Percentiles rank a stretch among this genome's conserved stretches.
These are phyloP conservation scores for Onychomys arenicola DNA, from an alignment of 2,797 vertebrate species.

Conservation along the genomic window DNA sequence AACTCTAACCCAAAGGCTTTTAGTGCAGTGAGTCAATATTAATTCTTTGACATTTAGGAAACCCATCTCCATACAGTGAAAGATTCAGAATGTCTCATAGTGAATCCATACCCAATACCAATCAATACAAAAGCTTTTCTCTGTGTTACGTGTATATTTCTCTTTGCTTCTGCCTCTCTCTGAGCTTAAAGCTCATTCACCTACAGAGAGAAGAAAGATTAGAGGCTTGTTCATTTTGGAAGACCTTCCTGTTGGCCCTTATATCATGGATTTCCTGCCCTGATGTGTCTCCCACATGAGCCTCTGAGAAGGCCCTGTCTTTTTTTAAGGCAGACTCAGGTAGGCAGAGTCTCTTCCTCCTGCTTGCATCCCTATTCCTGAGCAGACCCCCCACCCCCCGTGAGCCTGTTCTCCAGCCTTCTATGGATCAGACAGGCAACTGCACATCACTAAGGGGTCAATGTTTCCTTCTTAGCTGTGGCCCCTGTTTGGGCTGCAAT, in stretches of 20 bases:
- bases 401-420: not conserved
- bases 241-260: not conserved
- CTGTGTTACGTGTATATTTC: not conserved
- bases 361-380: not conserved
- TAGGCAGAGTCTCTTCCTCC: not conserved
- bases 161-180: not conserved
- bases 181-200: not conserved
- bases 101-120: not conserved
- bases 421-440: not conserved
- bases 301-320: not conserved
- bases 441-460: not conserved
- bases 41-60: not conserved
- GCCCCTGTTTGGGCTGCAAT: not conserved
- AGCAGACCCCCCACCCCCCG: not conserved
- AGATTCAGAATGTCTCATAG: not conserved
- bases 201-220: not conserved
- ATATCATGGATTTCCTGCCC: not conserved
- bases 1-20: not conserved
- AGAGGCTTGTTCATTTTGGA: not conserved
- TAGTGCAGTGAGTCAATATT: not conserved
- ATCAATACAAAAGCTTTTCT: not conserved
- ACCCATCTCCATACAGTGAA: not conserved
- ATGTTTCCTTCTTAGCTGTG: not conserved
- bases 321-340: not conserved
- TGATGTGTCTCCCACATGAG: not conserved